Base-by-base conservation (phyloP, 2,888 invertebrate species). In the Parnassius orleans region DNA sequence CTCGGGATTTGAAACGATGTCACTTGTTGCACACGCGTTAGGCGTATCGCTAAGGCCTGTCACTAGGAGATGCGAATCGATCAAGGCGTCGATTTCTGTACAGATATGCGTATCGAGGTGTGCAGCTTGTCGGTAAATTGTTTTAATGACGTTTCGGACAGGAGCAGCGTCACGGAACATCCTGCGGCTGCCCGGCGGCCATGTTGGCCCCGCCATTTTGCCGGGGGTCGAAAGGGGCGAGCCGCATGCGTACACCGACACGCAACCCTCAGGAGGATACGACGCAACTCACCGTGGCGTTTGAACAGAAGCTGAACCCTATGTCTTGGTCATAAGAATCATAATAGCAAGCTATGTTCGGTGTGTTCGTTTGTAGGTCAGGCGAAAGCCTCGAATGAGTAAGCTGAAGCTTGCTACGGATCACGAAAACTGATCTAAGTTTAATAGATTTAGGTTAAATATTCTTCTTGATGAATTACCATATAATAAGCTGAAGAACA, bases 171-270 rank as follows among this genome's bases (percentile, higher is more conserved):
- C 81, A 82, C 83, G 82, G 83, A 86, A 85, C 89, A 90, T 87
- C 87, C 87, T 86, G 88, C 86, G 87, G 84, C 89, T 87, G 87
- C 87, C 87, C 86, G 90, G 88, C 90, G 86, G 92, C 92, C 92
- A 92, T 92, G 86, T 91, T 90, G 87, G 80, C 82, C 81, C 86
- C 88, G 92, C 92, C 93, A 92, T 92, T 87, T 92, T 92, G 86
- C 86, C 80, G 85, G 86, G 87, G 83, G 84, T 83, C 84, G 81
- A 81, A 78, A 79, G 83, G 84, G 83, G 84, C 81, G 83, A 83
- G 84, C 88, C 89, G 91, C 91, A 91, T 89, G 92, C 89, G 90
- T 90, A 85, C 87, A 87, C 80, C 87, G 87, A 80, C 80, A 87
- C 87, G 85, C 87, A 85, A 80, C 80, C 78, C 76, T 75, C n/a